A percentile compares a stretch with the other conserved stretches of the same genome.
These are phyloP conservation scores for Apostichopus californicus DNA, from an alignment of 35 echinoderm and acorn worm species.

Conservation along the genomic window DNA sequence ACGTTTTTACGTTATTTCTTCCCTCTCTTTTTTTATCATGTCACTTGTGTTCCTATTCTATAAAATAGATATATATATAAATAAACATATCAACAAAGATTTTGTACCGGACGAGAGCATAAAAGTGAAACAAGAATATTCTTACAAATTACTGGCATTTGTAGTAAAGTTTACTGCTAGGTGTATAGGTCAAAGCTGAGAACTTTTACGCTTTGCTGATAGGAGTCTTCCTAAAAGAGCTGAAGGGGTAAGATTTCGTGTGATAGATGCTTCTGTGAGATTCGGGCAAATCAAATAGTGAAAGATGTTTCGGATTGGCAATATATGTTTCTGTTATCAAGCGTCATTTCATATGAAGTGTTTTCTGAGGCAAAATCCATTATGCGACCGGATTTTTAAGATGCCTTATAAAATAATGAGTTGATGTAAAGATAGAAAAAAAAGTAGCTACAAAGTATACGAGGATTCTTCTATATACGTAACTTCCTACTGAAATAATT, in stretches of 20 bases:
- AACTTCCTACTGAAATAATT: too few relatives aligned
- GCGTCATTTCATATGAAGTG: conserved; percentile 1
- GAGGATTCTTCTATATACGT: background rate
- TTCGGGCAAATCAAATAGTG: too few relatives aligned
- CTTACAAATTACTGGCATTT: background rate
- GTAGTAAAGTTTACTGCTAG: background rate
- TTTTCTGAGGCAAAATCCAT: conserved; percentile 35
- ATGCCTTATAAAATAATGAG: background rate
- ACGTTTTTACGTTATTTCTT: background rate
- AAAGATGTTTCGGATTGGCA: too few relatives aligned
- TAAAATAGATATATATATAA: background rate
- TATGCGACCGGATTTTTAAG: conserved; percentile 9
- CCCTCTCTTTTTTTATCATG: background rate
- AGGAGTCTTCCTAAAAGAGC: background rate
- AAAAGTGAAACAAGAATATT: too few relatives aligned
- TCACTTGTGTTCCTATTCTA: background rate
- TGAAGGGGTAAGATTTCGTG: background rate
- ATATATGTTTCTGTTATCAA: too few relatives aligned
- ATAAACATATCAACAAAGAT: background rate
- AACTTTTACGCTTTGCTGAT: background rate
- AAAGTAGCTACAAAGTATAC: background rate
- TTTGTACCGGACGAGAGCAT: background rate
- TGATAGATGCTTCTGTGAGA: background rate
- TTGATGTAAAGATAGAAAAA: background rate
- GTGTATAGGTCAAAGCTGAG: background rate